Base-by-base conservation (phyloP, 2,113 vertebrate species). In the Amblyornis subalaris region DNA sequence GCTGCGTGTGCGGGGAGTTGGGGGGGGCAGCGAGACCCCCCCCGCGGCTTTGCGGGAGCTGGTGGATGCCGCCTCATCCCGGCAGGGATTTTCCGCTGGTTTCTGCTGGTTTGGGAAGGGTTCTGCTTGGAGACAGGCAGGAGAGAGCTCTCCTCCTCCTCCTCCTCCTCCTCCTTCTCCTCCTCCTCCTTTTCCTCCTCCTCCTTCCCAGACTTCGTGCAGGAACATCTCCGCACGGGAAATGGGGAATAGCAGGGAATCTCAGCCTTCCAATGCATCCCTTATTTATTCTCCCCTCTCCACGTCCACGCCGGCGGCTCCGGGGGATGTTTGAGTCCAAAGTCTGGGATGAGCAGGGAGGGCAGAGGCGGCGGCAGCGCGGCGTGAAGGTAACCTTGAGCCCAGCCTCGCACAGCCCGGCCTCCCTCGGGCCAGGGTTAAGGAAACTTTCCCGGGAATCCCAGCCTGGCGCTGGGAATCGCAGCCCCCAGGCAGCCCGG, bases 311-410 rank as follows among this genome's bases (percentile, higher is more conserved):
- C 78, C 47, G 82, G 15, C 50, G 47, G 83, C 26, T 80, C 33
- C 3, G 2, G 26, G 73, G 53, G 25, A 50, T 82, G 61, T 95
- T 86, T 75, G 10, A 50, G 45, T 67, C 7, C 7, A 25, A 83
- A 91, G 64, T 71, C 79, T 29, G 22, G 23, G 35, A 7, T 0
- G 13, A 31, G 55, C 33, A 6, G 77, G 50, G 31, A 14, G 50
- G 47, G 91, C 69, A 10, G 77, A 76, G 69, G 78, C 71, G 8
- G 24, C 2, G 3, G 65, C 79, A 74, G 81, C 76, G 11, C 4
- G 1, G 15, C 2, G 3, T 85, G 95, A 95, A 96, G 95, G 96
- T 95, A 95, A 96, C 95, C 96, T 96, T 95, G 91, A 96, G 89
- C 84, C 29, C 40, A 76, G 81, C 35, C 1, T 54, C 65, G 3